A percentile compares a stretch with the other conserved stretches of the same genome.
phyloP scores from a whole-genome alignment of 2,888 invertebrate species.

The Tetropium fuscum region DNA sequence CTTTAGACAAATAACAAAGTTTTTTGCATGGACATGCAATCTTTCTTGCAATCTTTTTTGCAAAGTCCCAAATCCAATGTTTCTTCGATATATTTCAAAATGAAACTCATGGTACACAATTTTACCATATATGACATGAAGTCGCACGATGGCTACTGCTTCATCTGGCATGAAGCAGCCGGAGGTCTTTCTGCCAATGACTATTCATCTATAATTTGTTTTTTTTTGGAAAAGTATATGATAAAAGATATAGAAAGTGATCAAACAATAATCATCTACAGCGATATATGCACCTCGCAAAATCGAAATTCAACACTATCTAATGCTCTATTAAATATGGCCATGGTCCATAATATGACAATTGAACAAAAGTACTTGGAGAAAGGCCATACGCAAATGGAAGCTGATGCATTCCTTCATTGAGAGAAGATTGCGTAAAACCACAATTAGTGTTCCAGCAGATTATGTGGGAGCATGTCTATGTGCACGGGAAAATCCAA shows the following conservation, averaged over 20 bases:
- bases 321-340: not conserved
- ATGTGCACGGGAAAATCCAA: not conserved
- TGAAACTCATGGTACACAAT: slow-evolving; percentile 10
- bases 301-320: not conserved
- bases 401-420: slow-evolving; percentile 5
- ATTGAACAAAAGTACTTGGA: not conserved
- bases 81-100: not conserved
- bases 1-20: not conserved
- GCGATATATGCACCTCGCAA: not conserved
- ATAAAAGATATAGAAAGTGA: too few relatives aligned
- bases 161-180: not conserved
- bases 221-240: not conserved
- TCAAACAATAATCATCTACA: not conserved
- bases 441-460: not conserved
- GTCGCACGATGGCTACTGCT: slow-evolving; percentile 6
- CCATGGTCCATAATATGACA: not conserved
- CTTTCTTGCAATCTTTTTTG: too few relatives aligned
- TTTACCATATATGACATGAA: slow-evolving; percentile 15
- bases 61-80: slow-evolving; percentile 17
- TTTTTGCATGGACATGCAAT: slow-evolving; percentile 2
- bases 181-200: not conserved
- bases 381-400: slow-evolving; percentile 9
- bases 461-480: not conserved
- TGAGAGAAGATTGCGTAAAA: too few relatives aligned
- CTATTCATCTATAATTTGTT: not conserved